Evolutionary conservation across 1,140 invertebrate species (phyloP).

Genomic region (Planococcus citri): DNA sequence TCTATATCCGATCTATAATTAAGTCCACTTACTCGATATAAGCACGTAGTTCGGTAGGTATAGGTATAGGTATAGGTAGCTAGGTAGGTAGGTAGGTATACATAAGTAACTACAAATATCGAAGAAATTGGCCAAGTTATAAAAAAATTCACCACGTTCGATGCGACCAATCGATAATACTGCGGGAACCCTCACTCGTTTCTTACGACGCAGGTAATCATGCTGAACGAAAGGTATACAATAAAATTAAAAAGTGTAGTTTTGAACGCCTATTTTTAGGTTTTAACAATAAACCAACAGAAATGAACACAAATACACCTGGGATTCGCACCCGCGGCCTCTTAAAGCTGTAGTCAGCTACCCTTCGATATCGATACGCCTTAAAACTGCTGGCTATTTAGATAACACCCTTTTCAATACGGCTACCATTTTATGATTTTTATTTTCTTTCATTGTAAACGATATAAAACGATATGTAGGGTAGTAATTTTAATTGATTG

Average conservation of each 20-base stretch:
- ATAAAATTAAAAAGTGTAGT: neutral
- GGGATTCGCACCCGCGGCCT: neutral
- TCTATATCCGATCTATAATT: no score
- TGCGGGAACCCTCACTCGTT: neutral
- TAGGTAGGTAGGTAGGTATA: no score
- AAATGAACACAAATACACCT: neutral
- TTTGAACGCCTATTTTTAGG: neutral
- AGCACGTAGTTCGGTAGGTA: no score
- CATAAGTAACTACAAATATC: no score
- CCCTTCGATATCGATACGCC: neutral
- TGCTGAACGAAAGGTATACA: neutral
- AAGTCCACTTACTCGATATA: no score
- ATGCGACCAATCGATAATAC: neutral
- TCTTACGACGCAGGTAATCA: neutral
- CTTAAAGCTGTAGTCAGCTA: neutral
- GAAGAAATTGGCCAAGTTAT: no score
- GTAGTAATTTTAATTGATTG: neutral
- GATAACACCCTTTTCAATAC: neutral
- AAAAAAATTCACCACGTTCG: no score
- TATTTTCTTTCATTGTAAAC: neutral
- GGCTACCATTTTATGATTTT: neutral
- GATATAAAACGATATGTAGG: no score
- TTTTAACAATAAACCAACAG: neutral
- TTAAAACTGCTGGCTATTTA: neutral
- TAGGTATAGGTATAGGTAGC: no score